Percentiles rank a stretch among this genome's conserved stretches.
These are phyloP conservation scores for Hydra vulgaris DNA, from an alignment of 30 jellyfish, hydroid and myxozoan species.

Conservation along the genomic window DNA sequence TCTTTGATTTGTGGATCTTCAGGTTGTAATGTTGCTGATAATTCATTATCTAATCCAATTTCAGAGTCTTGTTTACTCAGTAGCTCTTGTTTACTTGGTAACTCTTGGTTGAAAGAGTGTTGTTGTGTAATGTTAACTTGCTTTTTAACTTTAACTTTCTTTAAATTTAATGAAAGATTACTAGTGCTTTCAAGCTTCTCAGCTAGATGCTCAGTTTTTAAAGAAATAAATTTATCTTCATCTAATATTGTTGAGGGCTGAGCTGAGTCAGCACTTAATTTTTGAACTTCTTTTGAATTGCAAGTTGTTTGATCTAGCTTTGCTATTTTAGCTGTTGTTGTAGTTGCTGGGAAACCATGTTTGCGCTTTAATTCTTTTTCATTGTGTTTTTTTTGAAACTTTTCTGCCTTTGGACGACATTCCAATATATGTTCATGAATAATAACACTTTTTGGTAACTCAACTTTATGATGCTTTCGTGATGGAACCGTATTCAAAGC, in stretches of 20 bases:
- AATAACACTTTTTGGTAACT: not conserved
- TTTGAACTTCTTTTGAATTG: not conserved
- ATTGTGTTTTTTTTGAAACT: not conserved
- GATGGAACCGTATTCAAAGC: not conserved
- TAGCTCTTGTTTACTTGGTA: not conserved
- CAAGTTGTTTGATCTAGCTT: too few relatives aligned
- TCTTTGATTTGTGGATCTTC: not conserved
- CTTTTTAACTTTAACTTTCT: not conserved
- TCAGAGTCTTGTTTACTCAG: not conserved
- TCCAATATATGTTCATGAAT: slow-evolving; percentile 23
- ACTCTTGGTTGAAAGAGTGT: not conserved
- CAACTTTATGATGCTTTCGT: not conserved
- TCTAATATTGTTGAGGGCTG: not conserved
- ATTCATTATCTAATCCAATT: not conserved
- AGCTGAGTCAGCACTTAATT: not conserved
- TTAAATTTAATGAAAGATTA: too few relatives aligned
- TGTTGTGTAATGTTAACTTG: not conserved
- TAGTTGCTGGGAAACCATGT: not conserved
- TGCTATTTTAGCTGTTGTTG: not conserved
- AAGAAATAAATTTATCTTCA: too few relatives aligned
- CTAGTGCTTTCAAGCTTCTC: too few relatives aligned
- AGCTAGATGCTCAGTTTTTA: too few relatives aligned
- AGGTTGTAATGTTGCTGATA: not conserved
- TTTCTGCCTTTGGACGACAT: slow-evolving; percentile 23
- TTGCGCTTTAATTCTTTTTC: not conserved